Conservation (phyloP, 2,888 invertebrate genomes). For the Deroplatys truncata region DNA sequence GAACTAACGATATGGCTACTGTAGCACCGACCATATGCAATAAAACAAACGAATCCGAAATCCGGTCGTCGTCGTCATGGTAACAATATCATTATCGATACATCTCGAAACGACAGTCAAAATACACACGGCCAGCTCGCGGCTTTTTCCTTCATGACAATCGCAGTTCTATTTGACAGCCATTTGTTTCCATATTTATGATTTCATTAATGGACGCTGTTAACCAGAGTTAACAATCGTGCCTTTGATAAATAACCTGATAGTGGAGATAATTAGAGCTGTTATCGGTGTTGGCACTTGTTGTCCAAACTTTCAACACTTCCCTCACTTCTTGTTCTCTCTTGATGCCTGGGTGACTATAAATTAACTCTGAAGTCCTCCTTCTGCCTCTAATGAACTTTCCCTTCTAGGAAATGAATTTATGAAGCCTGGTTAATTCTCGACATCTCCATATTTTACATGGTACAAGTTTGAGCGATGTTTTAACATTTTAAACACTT, state of each 20-base stretch:
- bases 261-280: neutral
- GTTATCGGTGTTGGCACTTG: neutral
- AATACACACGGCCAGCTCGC: too few relatives aligned
- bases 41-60: too few relatives aligned
- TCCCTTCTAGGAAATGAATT: neutral
- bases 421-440: neutral
- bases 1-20: too few relatives aligned
- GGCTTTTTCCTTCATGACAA: too few relatives aligned
- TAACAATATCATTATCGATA: too few relatives aligned
- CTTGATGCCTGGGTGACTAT: neutral
- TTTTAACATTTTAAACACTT: neutral
- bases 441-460: neutral
- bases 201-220: too few relatives aligned
- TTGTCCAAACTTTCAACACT: neutral
- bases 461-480: neutral
- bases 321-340: neutral
- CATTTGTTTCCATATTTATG: too few relatives aligned
- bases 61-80: too few relatives aligned
- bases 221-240: neutral
- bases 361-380: neutral
- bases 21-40: too few relatives aligned
- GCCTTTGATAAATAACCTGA: neutral
- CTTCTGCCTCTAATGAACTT: neutral
- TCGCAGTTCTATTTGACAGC: too few relatives aligned
- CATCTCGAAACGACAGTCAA: too few relatives aligned